These are phyloP conservation scores for Ariopsis seemanni DNA, from an alignment of 2,113 vertebrate species.

Conservation along the genomic window DNA sequence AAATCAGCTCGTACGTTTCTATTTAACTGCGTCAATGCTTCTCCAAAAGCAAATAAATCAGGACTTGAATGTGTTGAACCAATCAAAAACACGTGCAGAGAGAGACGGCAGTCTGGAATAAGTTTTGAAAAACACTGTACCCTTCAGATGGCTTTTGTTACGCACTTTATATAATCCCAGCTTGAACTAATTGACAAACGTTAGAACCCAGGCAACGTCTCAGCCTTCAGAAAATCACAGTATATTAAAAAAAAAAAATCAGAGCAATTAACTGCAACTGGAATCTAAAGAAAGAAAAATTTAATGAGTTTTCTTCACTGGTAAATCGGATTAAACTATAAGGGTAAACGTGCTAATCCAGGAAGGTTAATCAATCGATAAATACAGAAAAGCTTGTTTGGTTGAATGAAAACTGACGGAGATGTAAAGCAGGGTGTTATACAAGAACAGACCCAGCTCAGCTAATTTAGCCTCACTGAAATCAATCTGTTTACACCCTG, in stretches of 20 bases:
- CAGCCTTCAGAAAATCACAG: not conserved
- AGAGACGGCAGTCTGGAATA: not conserved
- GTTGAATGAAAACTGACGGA: constrained; percentile 1
- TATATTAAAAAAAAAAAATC: not conserved
- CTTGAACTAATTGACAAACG: not conserved
- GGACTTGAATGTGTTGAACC: not conserved
- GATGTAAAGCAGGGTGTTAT: not conserved
- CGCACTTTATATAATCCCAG: not conserved
- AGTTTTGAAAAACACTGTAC: not conserved
- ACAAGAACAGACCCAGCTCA: not conserved
- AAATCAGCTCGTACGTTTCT: not conserved
- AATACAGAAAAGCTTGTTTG: constrained; percentile 3
- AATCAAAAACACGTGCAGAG: not conserved
- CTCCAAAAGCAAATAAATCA: not conserved
- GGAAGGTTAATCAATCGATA: not conserved
- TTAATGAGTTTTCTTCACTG: not conserved
- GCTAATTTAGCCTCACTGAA: constrained; percentile 2
- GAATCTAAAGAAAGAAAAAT: not conserved
- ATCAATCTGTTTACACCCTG: not conserved
- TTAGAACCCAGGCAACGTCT: not conserved
- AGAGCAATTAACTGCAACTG: not conserved
- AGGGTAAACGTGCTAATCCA: not conserved
- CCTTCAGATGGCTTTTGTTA: not conserved
- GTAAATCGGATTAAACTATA: constrained; percentile 19
- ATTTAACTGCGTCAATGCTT: not conserved